Percentiles rank a stretch among this genome's conserved stretches.
Conservation (phyloP, 2,888 invertebrate genomes). For the Odontomyia ornata region DNA sequence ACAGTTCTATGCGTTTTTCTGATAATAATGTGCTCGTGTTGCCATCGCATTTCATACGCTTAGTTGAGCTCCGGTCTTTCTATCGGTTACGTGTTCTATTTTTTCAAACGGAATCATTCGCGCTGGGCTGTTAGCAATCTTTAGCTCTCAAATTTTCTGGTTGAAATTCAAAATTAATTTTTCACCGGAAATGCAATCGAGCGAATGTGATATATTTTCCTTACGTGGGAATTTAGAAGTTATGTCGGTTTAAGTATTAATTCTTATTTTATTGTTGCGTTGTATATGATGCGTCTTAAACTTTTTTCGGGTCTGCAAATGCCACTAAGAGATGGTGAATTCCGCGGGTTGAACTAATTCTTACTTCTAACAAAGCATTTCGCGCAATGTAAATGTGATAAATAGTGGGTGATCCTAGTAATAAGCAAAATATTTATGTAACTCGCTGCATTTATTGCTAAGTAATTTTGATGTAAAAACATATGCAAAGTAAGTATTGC, state of each 20-base stretch:
- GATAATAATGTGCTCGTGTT: constrained; percentile 31
- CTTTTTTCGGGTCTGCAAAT: background rate
- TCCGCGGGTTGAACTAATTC: constrained; percentile 3
- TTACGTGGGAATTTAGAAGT: too few species aligned
- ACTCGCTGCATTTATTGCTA: background rate
- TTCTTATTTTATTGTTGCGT: too few species aligned
- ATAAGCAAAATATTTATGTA: background rate
- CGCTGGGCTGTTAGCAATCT: too few species aligned
- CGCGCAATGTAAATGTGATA: background rate
- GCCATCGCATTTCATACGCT: constrained; percentile 14
- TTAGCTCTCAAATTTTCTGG: background rate
- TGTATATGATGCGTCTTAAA: too few species aligned
- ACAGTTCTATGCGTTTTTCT: constrained; percentile 42
- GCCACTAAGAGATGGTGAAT: background rate
- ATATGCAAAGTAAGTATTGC: constrained; percentile 8
- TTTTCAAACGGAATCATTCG: too few species aligned
- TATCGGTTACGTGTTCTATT: constrained; percentile 32
- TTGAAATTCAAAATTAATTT: background rate
- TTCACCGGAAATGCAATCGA: constrained; percentile 5
- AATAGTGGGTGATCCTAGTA: constrained; percentile 4
- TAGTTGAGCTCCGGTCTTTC: constrained; percentile 25
- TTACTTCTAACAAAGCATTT: background rate
- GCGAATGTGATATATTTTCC: background rate
- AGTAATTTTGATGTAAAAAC: background rate
- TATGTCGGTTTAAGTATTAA: too few species aligned